These are phyloP conservation scores for Malurus cyaneus DNA, from an alignment of 2,113 vertebrate species.

Conservation along the genomic window DNA sequence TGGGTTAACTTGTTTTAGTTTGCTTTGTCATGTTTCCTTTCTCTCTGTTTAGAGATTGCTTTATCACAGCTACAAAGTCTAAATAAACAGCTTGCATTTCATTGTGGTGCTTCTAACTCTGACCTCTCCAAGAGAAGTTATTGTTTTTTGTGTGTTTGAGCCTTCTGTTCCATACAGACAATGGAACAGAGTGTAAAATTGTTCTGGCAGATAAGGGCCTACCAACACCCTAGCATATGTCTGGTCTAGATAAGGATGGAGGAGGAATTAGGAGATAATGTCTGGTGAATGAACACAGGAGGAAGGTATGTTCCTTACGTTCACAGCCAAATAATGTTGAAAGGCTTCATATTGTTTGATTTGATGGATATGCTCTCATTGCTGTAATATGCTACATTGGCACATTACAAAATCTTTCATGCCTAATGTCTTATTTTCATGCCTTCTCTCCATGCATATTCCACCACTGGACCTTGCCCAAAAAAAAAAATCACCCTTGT, in stretches of 20 bases:
- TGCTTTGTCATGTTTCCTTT: neutral
- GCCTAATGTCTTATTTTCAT: neutral
- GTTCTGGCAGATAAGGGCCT: neutral
- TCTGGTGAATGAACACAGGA: neutral
- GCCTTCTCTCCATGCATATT: neutral
- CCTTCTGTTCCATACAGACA: neutral
- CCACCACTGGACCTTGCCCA: neutral
- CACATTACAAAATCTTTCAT: neutral
- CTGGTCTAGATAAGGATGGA: slow-evolving; percentile 24
- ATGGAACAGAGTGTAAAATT: neutral
- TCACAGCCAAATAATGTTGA: neutral
- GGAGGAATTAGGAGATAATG: neutral
- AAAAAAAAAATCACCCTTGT: neutral
- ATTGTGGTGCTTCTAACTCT: neutral
- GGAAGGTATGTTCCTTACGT: neutral
- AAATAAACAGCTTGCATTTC: neutral
- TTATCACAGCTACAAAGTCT: neutral
- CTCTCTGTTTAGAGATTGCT: neutral
- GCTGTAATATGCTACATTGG: neutral
- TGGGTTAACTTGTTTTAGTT: neutral
- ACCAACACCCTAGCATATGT: neutral
- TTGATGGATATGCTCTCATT: neutral
- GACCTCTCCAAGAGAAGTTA: neutral
- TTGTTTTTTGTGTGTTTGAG: neutral
- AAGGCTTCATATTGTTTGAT: neutral